Evolutionary conservation across 1,140 invertebrate species (phyloP), one percentile per base, ranked within the genome.

Genomic region (Drosophila funebris): DNA sequence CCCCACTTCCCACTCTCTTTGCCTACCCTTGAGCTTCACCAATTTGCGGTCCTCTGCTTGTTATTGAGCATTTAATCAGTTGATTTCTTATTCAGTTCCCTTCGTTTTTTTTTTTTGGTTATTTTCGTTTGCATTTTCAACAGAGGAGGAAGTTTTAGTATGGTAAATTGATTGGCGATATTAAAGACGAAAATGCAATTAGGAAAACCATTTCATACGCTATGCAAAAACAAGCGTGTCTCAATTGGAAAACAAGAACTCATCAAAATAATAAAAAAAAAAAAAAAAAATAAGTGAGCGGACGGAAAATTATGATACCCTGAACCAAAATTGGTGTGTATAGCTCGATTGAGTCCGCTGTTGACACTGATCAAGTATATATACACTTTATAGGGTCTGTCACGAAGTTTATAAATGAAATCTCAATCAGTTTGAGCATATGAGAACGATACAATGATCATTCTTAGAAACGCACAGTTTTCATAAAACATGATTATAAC

Each of bases 51-150:
- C 43, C 29, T 61, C 60, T 44, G 66, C 81, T 72, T 78, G 83
- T 82, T 87, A 82, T 88, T 78, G 82, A 64, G 78, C 78, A 82
- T 87, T 87, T 87, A 88, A 87, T 87, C 83, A 87, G 78, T 87
- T 87, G 82, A 87, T 87, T 87, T 87, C 83, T 82, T 88, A 87
- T 87, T 82, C 75, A 76, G 56, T 43, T 78, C 57, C 31, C 56
- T 83, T n/a, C n/a, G 56, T 46, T 58, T 60, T 70, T 33, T 43
- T 60, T 50, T 61, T 46, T 54, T 39, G 20, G 39, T 63, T 56
- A 24, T 11, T 43, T 64, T 16, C 27, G n/a, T 14, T 16, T 14
- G 14, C 54, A 56, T 6, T 9, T 6, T 5, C 6, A 54, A 11
- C 36, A 16, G 7, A 8, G 14, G 27, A n/a, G 27, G 9, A 50